These are phyloP conservation scores for Drosophila fulvimacula DNA, from an alignment of 2,888 invertebrate genomes.

Conservation along the genomic window DNA sequence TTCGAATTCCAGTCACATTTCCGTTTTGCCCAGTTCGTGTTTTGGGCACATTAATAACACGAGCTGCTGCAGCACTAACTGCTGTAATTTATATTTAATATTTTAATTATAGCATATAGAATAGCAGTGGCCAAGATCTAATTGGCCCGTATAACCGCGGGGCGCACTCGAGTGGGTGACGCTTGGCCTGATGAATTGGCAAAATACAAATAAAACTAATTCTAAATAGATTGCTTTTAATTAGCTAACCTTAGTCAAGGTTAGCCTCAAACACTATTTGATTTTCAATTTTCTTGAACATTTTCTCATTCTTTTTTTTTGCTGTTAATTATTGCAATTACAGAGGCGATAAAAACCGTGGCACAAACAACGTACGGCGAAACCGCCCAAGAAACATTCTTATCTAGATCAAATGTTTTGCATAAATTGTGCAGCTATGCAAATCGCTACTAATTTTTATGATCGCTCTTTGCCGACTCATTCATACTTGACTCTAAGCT, in stretches of 20 bases:
- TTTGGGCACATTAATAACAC: constrained; percentile 54
- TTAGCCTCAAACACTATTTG: constrained; percentile 6
- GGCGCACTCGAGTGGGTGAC: constrained; percentile 43
- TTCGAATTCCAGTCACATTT: constrained; percentile 37
- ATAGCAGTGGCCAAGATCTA: constrained; percentile 47
- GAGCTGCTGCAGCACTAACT: constrained; percentile 13
- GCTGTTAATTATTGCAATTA: constrained; percentile 73
- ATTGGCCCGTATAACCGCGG: constrained; percentile 53
- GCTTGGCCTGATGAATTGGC: constrained; percentile 28
- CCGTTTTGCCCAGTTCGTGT: constrained; percentile 47
- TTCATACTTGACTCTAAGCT: constrained; percentile 34
- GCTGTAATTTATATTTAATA: constrained; percentile 65
- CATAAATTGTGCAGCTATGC: constrained; percentile 77
- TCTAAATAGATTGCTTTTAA: constrained; percentile 37
- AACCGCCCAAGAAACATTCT: constrained; percentile 60
- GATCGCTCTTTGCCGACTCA: constrained; percentile 38
- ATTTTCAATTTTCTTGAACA: constrained; percentile 12
- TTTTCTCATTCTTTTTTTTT: constrained; percentile 14
- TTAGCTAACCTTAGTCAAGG: constrained; percentile 69
- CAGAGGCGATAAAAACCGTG: constrained; percentile 57
- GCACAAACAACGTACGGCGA: constrained; percentile 26
- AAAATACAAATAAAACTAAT: constrained; percentile 16
- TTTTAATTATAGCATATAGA: constrained; percentile 67
- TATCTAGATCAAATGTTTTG: constrained; percentile 72
- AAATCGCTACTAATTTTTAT: constrained; percentile 76